Evolutionary conservation across 1,140 invertebrate genomes (phyloP).

Genomic region (Leptinotarsa texana): DNA sequence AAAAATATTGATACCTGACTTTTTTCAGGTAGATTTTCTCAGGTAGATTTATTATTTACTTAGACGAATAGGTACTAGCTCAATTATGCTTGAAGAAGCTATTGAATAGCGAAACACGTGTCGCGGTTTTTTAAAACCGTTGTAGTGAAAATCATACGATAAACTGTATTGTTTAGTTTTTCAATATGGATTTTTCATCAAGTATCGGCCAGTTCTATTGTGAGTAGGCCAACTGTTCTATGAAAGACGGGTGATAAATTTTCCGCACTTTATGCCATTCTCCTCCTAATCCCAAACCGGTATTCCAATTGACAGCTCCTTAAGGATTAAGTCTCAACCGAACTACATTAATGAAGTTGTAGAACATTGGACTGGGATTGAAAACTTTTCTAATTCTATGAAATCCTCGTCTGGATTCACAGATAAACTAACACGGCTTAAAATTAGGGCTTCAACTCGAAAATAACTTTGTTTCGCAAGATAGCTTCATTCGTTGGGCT

Average conservation of each 20-base stretch:
- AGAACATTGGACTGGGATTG: slow-evolving; percentile 30
- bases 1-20: too few relatives aligned
- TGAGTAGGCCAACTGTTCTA: too few relatives aligned
- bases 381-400: slow-evolving; percentile 40
- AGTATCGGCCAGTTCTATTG: too few relatives aligned
- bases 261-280: not conserved
- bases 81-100: too few relatives aligned
- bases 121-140: too few relatives aligned
- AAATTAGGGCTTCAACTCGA: slow-evolving; percentile 27
- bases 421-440: slow-evolving; percentile 36
- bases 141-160: too few relatives aligned
- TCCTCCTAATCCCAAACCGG: not conserved
- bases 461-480: slow-evolving; percentile 20
- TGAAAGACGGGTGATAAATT: not conserved
- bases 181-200: too few relatives aligned
- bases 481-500: not conserved
- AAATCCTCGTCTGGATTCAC: slow-evolving; percentile 33
- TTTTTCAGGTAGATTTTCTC: too few relatives aligned
- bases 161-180: too few relatives aligned
- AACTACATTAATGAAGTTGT: slow-evolving; percentile 28
- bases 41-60: too few relatives aligned
- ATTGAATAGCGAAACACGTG: too few relatives aligned
- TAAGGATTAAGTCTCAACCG: slow-evolving; percentile 15
- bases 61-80: too few relatives aligned
- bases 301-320: slow-evolving; percentile 22